A percentile compares a stretch with the other conserved stretches of the same genome.
phyloP scores from a whole-genome alignment of 2,113 vertebrate species.

The Oceanites oceanicus region DNA sequence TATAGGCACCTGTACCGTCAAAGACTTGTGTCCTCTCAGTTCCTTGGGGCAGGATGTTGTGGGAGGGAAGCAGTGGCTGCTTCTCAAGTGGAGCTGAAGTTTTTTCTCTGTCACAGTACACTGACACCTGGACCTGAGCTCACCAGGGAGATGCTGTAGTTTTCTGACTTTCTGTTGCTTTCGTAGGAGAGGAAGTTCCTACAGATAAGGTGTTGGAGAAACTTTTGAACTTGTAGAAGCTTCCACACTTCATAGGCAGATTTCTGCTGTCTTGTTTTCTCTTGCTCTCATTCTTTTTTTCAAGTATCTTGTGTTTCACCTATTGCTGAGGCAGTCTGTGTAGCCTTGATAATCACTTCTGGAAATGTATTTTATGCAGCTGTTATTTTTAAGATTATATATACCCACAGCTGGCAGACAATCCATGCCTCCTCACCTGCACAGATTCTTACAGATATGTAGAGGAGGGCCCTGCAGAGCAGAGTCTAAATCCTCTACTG shows the following conservation, averaged over 20 bases:
- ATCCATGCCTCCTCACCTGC: background rate
- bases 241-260: background rate
- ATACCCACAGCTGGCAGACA: background rate
- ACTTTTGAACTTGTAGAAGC: background rate
- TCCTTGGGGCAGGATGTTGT: background rate
- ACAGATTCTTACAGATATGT: background rate
- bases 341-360: background rate
- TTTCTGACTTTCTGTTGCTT: background rate
- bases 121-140: background rate
- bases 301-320: background rate
- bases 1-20: background rate
- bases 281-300: background rate
- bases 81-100: background rate
- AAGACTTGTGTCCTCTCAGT: background rate
- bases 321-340: background rate
- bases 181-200: background rate
- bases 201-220: background rate
- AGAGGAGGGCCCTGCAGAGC: background rate
- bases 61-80: background rate
- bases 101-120: background rate
- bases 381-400: background rate
- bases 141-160: background rate
- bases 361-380: background rate
- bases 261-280: background rate
- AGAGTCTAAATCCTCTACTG: background rate